Base-by-base conservation (phyloP, 1,140 invertebrate species). In the Pseudomyrmex sp. region DNA sequence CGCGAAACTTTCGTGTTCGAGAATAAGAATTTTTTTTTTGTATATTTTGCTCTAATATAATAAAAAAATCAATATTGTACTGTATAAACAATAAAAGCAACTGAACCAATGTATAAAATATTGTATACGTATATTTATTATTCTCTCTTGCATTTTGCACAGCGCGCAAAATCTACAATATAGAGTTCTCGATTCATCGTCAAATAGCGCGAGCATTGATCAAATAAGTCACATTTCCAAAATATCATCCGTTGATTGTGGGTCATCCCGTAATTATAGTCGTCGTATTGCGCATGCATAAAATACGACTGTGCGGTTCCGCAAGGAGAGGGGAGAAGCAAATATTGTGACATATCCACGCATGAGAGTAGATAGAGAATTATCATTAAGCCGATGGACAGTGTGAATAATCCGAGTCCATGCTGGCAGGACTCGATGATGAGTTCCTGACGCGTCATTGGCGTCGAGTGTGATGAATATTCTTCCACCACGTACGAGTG, bases 381-480 rank as follows among this genome's bases (percentile, higher is more conserved):
- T 80, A 80, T 80, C 76, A 80, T 80, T 80, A 80, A 80, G 20
- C 12, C 56, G 66, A 80, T 72, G 76, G 76, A 80, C 76, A 80
- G 66, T 72, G 76, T 72, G 76, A 70, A 80, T 80, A 66, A 80
- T 80, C 35, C 68, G 66, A 80, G 44, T 35, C 54, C 8, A 61
- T 8, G 66, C 44, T 35, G 23, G 66, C n/a, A 59, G 66, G 35
- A 61, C 76, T 61, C 15, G 76, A 80, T 80, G 76, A 80, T 72
- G 76, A 80, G 66, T 80, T 72, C 76, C 76, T 59, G 66, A 80
- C 76, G 76, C 66, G 66, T 10, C 15, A 80, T 23, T 80, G 54
- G 66, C 76, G 76, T 80, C 76, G 76, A 72, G 76, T 72, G 72
- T 72, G 76, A 80, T 80, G 76, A 80, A 80, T 80, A 80, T 80